A percentile compares a stretch with the other conserved stretches of the same genome.
Conservation (phyloP, 2,888 invertebrate genomes). For the Melieria omissa region DNA sequence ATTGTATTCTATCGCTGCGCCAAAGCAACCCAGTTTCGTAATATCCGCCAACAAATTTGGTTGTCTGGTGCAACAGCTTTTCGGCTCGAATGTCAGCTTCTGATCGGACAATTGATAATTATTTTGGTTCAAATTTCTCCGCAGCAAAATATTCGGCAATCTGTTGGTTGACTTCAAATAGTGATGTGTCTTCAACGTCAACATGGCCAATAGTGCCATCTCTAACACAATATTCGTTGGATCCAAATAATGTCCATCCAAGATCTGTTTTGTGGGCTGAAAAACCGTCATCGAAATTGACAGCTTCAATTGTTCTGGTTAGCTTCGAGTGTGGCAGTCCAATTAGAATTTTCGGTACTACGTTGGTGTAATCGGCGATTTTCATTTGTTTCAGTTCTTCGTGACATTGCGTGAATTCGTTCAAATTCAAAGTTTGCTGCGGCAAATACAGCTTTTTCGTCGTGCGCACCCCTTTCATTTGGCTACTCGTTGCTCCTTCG, state of each 20-base stretch:
- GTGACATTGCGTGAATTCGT: no score
- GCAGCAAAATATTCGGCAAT: slow-evolving; percentile 4
- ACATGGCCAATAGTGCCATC: slow-evolving; percentile 26
- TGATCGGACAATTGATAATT: neutral
- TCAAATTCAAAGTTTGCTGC: no score
- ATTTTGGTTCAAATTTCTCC: slow-evolving; percentile 1
- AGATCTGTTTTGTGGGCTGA: slow-evolving; percentile 5
- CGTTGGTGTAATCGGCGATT: no score
- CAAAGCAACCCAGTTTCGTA: slow-evolving; percentile 33
- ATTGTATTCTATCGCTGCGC: neutral
- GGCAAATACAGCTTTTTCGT: no score
- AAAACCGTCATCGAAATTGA: neutral
- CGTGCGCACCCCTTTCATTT: no score
- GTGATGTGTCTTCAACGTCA: slow-evolving; percentile 1
- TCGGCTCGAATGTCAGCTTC: slow-evolving; percentile 24
- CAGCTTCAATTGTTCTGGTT: no score
- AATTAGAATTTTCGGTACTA: no score
- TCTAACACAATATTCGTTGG: slow-evolving; percentile 9
- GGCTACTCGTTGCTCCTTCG: neutral
- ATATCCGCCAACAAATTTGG: slow-evolving; percentile 24
- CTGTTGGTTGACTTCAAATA: slow-evolving; percentile 3
- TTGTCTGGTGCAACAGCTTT: slow-evolving; percentile 25
- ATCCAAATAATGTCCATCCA: slow-evolving; percentile 25
- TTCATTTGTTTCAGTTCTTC: no score
- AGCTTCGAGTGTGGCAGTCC: no score